phyloP scores from a whole-genome alignment of 2,888 invertebrate genomes.

The Timandra comae region DNA sequence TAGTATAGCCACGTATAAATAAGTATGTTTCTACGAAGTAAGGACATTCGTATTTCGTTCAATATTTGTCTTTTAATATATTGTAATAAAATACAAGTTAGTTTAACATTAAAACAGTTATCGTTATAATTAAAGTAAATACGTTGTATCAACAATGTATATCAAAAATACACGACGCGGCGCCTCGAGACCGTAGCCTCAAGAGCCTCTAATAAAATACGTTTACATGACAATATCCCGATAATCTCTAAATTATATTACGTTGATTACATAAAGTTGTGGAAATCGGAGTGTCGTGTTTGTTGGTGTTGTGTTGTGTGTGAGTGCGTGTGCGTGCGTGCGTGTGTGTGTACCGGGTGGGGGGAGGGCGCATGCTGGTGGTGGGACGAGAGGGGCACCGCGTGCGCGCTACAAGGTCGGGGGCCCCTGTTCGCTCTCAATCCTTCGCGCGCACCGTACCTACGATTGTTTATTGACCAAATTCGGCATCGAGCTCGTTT shows the following conservation, averaged over 20 bases:
- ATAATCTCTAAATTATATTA: constrained; percentile 25
- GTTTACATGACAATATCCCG: constrained; percentile 15
- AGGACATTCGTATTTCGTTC: too few species aligned
- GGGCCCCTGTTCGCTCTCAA: constrained; percentile 54
- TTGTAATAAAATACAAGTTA: too few species aligned
- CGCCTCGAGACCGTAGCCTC: not conserved
- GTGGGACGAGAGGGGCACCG: constrained; percentile 30
- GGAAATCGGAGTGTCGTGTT: constrained; percentile 49
- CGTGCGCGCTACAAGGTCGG: constrained; percentile 58
- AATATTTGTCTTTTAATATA: too few species aligned
- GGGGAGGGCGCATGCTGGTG: constrained; percentile 24
- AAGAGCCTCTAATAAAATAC: constrained; percentile 1
- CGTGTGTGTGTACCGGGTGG: too few species aligned
- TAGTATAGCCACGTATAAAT: too few species aligned
- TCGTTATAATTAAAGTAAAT: too few species aligned
- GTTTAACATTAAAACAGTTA: too few species aligned
- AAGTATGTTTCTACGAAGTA: too few species aligned
- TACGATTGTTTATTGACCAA: constrained; percentile 37
- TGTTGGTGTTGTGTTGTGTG: constrained; percentile 25
- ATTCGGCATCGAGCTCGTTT: constrained; percentile 22
- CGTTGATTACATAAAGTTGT: constrained; percentile 50
- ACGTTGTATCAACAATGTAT: too few species aligned
- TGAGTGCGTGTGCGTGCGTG: constrained; percentile 22
- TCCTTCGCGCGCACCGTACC: constrained; percentile 26
- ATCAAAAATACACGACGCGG: not conserved